Evolutionary conservation across 2,888 invertebrate genomes (phyloP), one percentile per base, ranked within the genome.

Genomic region (Aleiodes testaceus): DNA sequence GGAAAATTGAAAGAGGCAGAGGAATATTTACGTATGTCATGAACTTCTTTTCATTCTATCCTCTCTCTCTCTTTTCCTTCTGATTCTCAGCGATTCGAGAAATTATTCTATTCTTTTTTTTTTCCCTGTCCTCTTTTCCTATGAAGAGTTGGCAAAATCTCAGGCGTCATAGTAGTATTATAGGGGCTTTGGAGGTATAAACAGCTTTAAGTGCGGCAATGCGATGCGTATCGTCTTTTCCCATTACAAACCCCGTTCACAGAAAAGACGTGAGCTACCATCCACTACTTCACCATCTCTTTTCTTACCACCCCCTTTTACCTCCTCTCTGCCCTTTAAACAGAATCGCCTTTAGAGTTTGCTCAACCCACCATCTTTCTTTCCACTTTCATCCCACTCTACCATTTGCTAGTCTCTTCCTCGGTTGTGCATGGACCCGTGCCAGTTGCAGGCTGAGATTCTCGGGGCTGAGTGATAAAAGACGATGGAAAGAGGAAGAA

Each of bases 161-260:
- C 66, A 69, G 67, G 70, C 75, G 73, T 82, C 81, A 80, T 79
- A 78, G 76, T 73, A 76, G 77, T 78, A 81, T 83, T 82, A 81
- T 81, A 79, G 80, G 78, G 75, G 79, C 79, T 36, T 59, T 18
- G 42, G 74, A 78, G 81, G 79, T 80, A 82, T 85, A 84, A 85
- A 83, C 79, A 82, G 82, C 79, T 75, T 81, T 82, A 82, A 85
- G 82, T 84, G 84, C 79, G 76, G 79, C 80, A 80, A 77, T 76
- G 79, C 82, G 84, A 85, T 84, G 81, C 82, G 81, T 85, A 85
- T 85, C 85, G 82, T 80, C 80, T 80, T 85, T 83, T 84, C 81
- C 83, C 80, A 85, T 85, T 85, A 85, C 80, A 78, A 79, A 78
- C 78, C 71, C 55, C 30, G 59, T 36, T 55, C 55, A n/a, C 77